These are phyloP conservation scores for Drosophila rhopaloa DNA, from an alignment of 1,140 invertebrate genomes.

Conservation along the genomic window DNA sequence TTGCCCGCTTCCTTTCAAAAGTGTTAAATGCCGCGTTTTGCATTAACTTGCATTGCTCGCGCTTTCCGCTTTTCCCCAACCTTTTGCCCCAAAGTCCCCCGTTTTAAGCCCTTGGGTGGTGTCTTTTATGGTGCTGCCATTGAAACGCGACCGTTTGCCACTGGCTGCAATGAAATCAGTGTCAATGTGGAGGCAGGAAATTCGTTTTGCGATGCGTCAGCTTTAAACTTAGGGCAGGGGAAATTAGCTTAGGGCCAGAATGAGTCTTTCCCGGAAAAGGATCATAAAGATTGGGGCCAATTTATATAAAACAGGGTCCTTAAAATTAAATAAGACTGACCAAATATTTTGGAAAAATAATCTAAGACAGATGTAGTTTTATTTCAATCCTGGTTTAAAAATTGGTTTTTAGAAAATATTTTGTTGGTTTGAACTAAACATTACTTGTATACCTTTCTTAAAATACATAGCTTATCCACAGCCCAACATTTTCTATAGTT, in stretches of 20 bases:
- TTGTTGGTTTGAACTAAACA: too few species aligned
- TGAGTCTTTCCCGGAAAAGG: not conserved
- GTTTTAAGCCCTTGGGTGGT: conserved; percentile 12
- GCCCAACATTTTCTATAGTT: too few species aligned
- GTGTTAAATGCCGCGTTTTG: conserved; percentile 82
- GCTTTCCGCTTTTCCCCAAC: conserved; percentile 41
- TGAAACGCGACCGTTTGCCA: conserved; percentile 43
- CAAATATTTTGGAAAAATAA: too few species aligned
- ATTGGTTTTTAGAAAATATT: too few species aligned
- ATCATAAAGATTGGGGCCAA: too few species aligned
- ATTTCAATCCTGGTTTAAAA: too few species aligned
- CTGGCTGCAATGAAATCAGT: conserved; percentile 74
- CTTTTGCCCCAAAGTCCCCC: conserved; percentile 3
- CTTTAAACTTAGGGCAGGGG: conserved; percentile 20
- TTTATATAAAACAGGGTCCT: too few species aligned
- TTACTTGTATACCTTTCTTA: too few species aligned
- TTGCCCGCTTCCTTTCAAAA: conserved; percentile 60
- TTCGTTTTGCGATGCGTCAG: conserved; percentile 43
- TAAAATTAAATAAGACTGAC: too few species aligned
- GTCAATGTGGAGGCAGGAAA: conserved; percentile 73
- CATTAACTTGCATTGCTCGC: conserved; percentile 61
- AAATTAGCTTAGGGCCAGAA: conserved; percentile 58
- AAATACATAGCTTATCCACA: too few species aligned
- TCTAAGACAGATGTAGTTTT: too few species aligned
- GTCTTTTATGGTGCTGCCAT: conserved; percentile 62